Percentiles rank a stretch among this genome's conserved stretches.
Evolutionary conservation across 2,888 invertebrate species (phyloP).

Genomic region (Spicauda simplicius): DNA sequence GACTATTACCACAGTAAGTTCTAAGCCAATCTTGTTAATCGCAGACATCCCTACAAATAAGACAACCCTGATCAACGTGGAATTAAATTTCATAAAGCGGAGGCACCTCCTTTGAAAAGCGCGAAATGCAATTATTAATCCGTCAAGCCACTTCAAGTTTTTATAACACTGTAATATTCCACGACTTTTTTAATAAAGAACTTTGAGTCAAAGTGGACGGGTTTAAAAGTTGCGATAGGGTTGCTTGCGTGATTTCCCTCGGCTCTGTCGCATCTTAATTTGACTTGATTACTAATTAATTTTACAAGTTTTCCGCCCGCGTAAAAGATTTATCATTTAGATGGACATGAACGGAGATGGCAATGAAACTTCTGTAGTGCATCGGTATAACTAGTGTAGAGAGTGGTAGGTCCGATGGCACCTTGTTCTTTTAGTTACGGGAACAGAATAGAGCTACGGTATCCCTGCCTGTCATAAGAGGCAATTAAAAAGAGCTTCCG

Average conservation of each 20-base stretch:
- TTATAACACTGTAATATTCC: slow-evolving; percentile 12
- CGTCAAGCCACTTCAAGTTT: slow-evolving; percentile 5
- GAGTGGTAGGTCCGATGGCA: too few species aligned
- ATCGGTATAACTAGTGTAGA: too few species aligned
- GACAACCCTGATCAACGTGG: neutral
- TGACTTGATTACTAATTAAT: slow-evolving; percentile 14
- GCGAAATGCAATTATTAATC: slow-evolving; percentile 12
- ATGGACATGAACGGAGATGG: too few species aligned
- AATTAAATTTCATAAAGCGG: neutral
- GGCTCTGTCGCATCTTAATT: slow-evolving; percentile 7
- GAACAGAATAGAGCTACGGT: too few species aligned
- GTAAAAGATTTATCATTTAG: neutral
- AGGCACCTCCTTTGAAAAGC: neutral
- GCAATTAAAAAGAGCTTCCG: too few species aligned
- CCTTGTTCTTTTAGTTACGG: too few species aligned
- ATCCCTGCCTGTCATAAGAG: too few species aligned
- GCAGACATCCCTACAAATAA: too few species aligned
- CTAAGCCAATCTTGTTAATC: too few species aligned
- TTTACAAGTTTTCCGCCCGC: neutral
- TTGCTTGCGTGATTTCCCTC: slow-evolving; percentile 18
- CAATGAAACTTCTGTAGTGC: too few species aligned
- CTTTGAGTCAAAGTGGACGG: slow-evolving; percentile 19
- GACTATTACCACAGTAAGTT: too few species aligned
- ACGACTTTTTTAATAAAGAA: slow-evolving; percentile 31
- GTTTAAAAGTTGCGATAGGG: slow-evolving; percentile 11